These are phyloP conservation scores for Hippocampus kuda DNA, from an alignment of 2,797 vertebrate species.

Conservation along the genomic window DNA sequence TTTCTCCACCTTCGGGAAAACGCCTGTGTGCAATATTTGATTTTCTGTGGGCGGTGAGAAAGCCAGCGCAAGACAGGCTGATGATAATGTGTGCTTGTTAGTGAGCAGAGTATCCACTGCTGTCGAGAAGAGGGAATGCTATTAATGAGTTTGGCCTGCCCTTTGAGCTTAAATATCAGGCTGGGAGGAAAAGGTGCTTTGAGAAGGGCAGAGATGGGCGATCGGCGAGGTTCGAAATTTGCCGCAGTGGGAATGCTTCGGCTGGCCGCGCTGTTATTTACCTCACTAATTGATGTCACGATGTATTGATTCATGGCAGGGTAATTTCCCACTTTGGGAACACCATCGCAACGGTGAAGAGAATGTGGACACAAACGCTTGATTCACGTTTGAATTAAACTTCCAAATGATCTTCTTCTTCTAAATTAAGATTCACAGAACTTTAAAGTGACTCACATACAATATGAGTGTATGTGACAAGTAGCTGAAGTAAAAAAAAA, in stretches of 20 bases:
- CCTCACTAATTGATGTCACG: slow-evolving; percentile 52
- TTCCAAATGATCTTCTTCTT: background rate
- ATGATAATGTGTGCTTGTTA: slow-evolving; percentile 33
- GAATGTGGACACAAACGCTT: background rate
- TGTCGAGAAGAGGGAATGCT: slow-evolving; percentile 18
- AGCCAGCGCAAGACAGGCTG: slow-evolving; percentile 16
- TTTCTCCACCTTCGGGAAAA: slow-evolving; percentile 19
- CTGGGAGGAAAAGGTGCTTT: slow-evolving; percentile 42
- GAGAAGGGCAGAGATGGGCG: slow-evolving; percentile 28
- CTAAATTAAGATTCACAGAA: background rate
- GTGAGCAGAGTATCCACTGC: slow-evolving; percentile 20
- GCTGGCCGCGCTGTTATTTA: slow-evolving; percentile 44
- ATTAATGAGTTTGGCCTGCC: slow-evolving; percentile 34
- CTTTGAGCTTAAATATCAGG: slow-evolving; percentile 40
- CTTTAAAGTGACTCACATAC: background rate
- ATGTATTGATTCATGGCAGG: slow-evolving; percentile 31
- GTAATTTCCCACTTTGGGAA: slow-evolving; percentile 18
- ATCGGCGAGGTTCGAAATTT: slow-evolving; percentile 28
- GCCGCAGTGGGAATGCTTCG: slow-evolving; percentile 24
- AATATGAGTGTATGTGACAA: background rate
- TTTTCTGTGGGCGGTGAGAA: slow-evolving; percentile 28
- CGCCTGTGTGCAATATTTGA: slow-evolving; percentile 11
- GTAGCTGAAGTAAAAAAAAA: background rate
- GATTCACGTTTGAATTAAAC: background rate
- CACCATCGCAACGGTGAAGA: slow-evolving; percentile 15